phyloP scores from a whole-genome alignment of 2,797 vertebrate genomes.

The Menidia menidia region DNA sequence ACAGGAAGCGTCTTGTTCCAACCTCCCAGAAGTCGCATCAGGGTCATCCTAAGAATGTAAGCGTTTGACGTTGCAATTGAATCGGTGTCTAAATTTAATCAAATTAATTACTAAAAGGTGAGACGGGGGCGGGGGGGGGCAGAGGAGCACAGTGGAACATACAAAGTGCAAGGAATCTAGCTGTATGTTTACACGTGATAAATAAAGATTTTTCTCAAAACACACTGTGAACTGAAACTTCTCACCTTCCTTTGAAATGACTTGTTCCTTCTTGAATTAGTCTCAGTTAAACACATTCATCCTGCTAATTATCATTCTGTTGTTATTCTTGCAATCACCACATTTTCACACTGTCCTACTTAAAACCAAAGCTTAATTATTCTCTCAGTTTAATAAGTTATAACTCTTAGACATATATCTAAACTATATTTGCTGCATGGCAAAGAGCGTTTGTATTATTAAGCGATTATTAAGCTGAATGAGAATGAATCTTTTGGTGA shows the following conservation, averaged over 20 bases:
- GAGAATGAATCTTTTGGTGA: slow-evolving; percentile 11
- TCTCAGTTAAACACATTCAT: slow-evolving; percentile 16
- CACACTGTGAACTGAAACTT: neutral
- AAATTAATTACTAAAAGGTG: neutral
- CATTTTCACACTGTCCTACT: slow-evolving; percentile 24
- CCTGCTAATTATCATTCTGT: slow-evolving; percentile 37
- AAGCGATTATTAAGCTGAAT: neutral
- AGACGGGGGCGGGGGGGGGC: neutral
- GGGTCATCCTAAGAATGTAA: neutral
- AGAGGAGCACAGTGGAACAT: neutral
- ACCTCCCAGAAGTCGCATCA: slow-evolving; percentile 3
- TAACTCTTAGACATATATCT: slow-evolving; percentile 9
- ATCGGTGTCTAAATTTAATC: slow-evolving; percentile 4
- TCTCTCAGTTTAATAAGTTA: neutral
- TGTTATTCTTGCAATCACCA: slow-evolving; percentile 20
- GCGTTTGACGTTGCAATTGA: slow-evolving; percentile 10
- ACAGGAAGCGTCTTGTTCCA: slow-evolving; percentile 1
- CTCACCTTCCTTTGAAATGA: neutral
- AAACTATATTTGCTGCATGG: neutral
- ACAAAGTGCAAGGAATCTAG: neutral
- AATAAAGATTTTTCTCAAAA: neutral
- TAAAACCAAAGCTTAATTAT: neutral
- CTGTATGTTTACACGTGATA: neutral
- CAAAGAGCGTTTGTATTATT: slow-evolving; percentile 18
- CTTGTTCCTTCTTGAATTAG: too few species aligned